Base-by-base conservation (phyloP, 2,797 vertebrate genomes). In the Rhinogobio ventralis region DNA sequence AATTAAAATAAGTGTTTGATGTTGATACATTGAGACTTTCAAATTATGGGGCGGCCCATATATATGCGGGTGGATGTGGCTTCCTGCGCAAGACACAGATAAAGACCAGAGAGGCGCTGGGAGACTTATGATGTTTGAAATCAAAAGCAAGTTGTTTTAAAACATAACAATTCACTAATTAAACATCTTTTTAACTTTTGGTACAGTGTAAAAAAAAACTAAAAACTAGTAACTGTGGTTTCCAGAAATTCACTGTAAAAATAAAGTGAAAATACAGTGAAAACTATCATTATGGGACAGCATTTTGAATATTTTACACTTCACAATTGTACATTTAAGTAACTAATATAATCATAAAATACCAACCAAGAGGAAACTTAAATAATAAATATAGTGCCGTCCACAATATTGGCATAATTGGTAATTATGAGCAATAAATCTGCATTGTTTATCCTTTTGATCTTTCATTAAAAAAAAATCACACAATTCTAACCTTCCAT, bases 1-100 rank as follows among this genome's bases (percentile, higher is more conserved):
- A 94, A 93, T 94, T 95, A 95, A 93, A 93, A 90, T 86, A 92
- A 90, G 89, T 88, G 91, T 88, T 93, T 94, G 93, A 94, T 92
- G 91, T 90, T 94, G 92, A 94, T 92, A 88, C 83, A 87, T 90
- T 89, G 86, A 90, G 93, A 94, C 92, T 92, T 89, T 81, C 84
- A 89, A 92, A 93, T 91, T 87, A 91, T 88, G 89, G 83, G 39
- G 7, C 84, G 86, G 89, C 80, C 90, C 89, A 86, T 79, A 79
- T 75, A 86, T 69, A 86, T 85, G 86, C 57, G 55, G 86, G 68
- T 85, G 75, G 17, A 68, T 69, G 82, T 55, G 42, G n/a, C 23
- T 73, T 51, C 19, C 77, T 23, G 66, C n/a, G 45, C 53, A 49
- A 45, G 67, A 13, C 69, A 84, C 36, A 14, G 36, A 36, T 72